Base-by-base conservation (phyloP, 2,113 vertebrate species). In the Lampris megalopsis region DNA sequence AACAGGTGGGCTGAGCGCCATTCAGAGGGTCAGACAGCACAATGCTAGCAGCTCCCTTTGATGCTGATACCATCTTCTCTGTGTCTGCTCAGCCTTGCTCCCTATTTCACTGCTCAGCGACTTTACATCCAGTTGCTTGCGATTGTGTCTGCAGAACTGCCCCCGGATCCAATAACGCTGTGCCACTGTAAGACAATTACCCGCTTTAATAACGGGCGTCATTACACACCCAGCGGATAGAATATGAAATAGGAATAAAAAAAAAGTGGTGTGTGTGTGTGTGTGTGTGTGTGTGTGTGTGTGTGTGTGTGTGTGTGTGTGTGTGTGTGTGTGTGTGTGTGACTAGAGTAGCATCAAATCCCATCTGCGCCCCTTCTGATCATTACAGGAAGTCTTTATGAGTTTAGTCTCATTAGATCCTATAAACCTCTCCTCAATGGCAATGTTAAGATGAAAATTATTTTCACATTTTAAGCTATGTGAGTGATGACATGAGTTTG, bases 31-130 rank as follows among this genome's bases (percentile, higher is more conserved):
- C 84, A 80, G 63, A 53, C 75, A 56, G 73, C 75, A 89, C 86
- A 91, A 90, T 89, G 83, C 81, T 54, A 79, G 77, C 79, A 74
- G 81, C 73, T 77, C 81, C 84, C 88, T 90, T 87, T 91, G 92
- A 91, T 88, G 88, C 85, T 84, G 89, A 94, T 92, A 90, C 85
- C 81, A 88, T 93, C 91, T 90, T 79, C 76, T 77, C 77, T 81
- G 88, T 83, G 83, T 86, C 84, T 83, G 87, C 78, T 90, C 80
- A 81, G 81, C 84, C 82, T 79, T 78, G 85, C 75, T 90, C 87
- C 86, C 86, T 73, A 88, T 94, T 92, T 91, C 92, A 93, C 90
- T 63, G 92, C 91, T 90, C 90, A 92, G 88, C 86, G 83, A 90
- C 83, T 93, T 92, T 88, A 90, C 92, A 91, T 91, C 89, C 90